Evolutionary conservation across 2,888 invertebrate species (phyloP), one percentile per base, ranked within the genome.

Genomic region (Synergus gifuensis): DNA sequence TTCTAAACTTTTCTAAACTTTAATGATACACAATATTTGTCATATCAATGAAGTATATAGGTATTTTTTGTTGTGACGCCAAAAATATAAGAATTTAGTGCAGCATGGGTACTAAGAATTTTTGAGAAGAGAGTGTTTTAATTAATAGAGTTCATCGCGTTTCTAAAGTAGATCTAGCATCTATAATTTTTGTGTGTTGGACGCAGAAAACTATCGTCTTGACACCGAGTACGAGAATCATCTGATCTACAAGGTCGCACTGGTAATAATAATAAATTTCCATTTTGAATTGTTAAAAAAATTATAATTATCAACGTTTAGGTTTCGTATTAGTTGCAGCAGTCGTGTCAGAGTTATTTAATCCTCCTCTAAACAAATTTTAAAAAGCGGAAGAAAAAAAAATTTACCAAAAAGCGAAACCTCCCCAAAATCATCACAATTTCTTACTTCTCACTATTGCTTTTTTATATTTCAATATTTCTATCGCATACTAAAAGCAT

Each of bases 221-320:
- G 98, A 98, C 94, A 98, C 98, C 93, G 97, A 98, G 93, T 98
- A 98, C 94, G 98, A 98, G 94, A 98, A 98, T 93, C 98, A 98
- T 94, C 96, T 99, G 93, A 98, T 99, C 94, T 96, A 97, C 93
- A 99, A 99, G 95, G 97, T 99, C 93, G 97, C 98, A 91, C 95
- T 98, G 95, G 96, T 96, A 92, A 92, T 90, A 80, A 89, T 86
- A 86, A 77, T 83, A 79, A 79, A 77, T 78, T 60, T 54, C 64
- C 77, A 77, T 77, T 76, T 66, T 77, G 60, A 66, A 22, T 78
- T 63, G 11, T 60, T 60, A 5, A 60, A 73, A 73, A 4, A 54
- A 73, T 0, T 11, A 14, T 18, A 4, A n/a, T 83, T 76, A 60
- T 66, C 77, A 63, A 64, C 78, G 49, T 78, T 28, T 66, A 67